Base-by-base conservation (phyloP, 2,797 vertebrate genomes). In the Dendrocincla tyrannina region DNA sequence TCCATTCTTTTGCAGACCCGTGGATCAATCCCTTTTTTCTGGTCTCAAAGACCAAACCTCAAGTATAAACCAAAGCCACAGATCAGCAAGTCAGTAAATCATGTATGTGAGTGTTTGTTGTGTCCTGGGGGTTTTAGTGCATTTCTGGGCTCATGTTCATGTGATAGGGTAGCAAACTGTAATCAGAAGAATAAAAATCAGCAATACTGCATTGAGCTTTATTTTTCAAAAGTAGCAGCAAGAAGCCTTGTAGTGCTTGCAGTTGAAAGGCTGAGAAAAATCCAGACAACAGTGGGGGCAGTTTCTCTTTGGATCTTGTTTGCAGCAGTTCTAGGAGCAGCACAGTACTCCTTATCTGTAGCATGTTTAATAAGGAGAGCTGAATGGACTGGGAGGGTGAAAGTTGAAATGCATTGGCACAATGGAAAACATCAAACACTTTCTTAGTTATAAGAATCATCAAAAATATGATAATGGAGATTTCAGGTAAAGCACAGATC, bases 11-110 rank as follows among this genome's bases (percentile, higher is more conserved):
- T 97, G 47, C 85, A 99, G 99, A 99, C 99, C 12, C 98, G 99
- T 96, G 99, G 99, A 93, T 99, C 99, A 63, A 99, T 99, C 95
- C 99, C 99, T 13, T 98, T 99, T 97, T 99, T 98, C 98, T 99
- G 99, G 99, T 99, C 99, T 91, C 99, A 99, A 66, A 98, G 99
- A 94, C 99, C 99, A 80, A 99, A 99, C 94, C 98, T 99, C 92
- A 99, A 99, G 97, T 99, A 99, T 86, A 99, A 99, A 96, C 99
- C 99, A 90, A 98, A 98, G 90, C 99, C 99, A 17, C 99, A 99
- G 97, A 99, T 99, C 98, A 99, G 98, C 98, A 99, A 99, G 98
- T 98, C 98, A 74, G 96, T 98, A 93, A 99, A 99, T 96, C 99
- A 99, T 49, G 99, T 99, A 97, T 98, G 98, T 97, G 85, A 83